Evolutionary conservation across 2,888 invertebrate species (phyloP).

Genomic region (Petrolisthes cinctipes): DNA sequence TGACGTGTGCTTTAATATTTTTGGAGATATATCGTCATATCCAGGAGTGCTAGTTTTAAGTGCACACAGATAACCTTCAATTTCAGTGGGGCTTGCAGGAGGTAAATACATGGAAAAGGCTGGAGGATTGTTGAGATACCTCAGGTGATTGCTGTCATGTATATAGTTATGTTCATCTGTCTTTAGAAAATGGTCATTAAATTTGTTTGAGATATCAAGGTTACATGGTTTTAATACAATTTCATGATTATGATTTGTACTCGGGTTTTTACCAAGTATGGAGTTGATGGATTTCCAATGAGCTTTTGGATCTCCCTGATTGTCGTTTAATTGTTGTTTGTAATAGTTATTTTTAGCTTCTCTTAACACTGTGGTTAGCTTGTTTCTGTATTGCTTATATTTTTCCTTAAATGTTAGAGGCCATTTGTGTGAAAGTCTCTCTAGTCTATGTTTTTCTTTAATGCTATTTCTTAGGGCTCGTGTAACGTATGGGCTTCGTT

Average conservation of each 20-base stretch:
- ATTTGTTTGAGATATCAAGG: not conserved
- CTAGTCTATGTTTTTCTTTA: too few relatives aligned
- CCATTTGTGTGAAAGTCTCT: too few relatives aligned
- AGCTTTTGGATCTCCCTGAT: too few relatives aligned
- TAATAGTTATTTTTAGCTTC: too few relatives aligned
- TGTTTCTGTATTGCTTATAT: not conserved
- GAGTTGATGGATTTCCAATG: too few relatives aligned
- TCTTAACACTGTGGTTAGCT: conserved; percentile 1
- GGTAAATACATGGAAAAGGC: not conserved
- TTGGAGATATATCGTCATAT: not conserved
- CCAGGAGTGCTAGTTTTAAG: not conserved
- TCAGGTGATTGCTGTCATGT: not conserved
- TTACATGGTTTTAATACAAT: not conserved
- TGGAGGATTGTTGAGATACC: not conserved
- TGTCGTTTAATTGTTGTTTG: not conserved
- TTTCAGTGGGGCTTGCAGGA: not conserved
- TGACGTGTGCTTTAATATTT: not conserved
- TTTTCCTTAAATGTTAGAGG: too few relatives aligned
- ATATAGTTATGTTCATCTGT: not conserved
- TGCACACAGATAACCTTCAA: not conserved
- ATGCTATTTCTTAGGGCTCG: too few relatives aligned
- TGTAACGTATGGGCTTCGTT: not conserved
- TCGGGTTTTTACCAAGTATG: not conserved
- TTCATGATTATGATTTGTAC: not conserved
- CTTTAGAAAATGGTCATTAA: not conserved